phyloP scores from a whole-genome alignment of 2,113 vertebrate genomes.

The Dipodomys merriami region DNA sequence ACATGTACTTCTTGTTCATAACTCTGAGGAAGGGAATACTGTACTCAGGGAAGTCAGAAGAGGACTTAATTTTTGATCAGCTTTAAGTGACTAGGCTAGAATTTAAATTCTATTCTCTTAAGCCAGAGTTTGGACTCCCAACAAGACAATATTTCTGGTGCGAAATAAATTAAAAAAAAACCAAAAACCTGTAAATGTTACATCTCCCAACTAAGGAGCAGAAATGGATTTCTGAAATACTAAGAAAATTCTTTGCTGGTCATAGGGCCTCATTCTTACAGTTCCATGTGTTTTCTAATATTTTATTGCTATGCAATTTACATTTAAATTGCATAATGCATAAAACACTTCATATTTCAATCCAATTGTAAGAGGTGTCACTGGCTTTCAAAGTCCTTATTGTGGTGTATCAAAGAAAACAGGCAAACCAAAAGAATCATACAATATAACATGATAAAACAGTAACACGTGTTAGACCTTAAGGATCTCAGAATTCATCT shows the following conservation, averaged over 20 bases:
- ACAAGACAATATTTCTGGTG: background rate
- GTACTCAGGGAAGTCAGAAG: background rate
- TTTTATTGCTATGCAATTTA: slow-evolving; percentile 43
- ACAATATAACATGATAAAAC: background rate
- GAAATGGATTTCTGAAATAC: background rate
- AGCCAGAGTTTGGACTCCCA: background rate
- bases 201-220: background rate
- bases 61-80: background rate
- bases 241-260: slow-evolving; percentile 26
- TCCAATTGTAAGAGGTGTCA: background rate
- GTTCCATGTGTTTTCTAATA: background rate
- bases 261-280: background rate
- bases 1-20: background rate
- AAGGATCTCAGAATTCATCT: background rate
- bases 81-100: background rate
- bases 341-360: background rate
- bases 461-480: background rate
- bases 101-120: background rate
- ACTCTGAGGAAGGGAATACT: background rate
- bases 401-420: background rate
- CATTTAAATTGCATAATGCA: background rate
- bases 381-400: background rate
- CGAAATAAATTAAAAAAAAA: background rate
- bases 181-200: background rate
- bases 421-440: background rate